A percentile compares a stretch with the other conserved stretches of the same genome.
phyloP scores from a whole-genome alignment of 2,113 vertebrate genomes.

The Callaeas wilsoni region DNA sequence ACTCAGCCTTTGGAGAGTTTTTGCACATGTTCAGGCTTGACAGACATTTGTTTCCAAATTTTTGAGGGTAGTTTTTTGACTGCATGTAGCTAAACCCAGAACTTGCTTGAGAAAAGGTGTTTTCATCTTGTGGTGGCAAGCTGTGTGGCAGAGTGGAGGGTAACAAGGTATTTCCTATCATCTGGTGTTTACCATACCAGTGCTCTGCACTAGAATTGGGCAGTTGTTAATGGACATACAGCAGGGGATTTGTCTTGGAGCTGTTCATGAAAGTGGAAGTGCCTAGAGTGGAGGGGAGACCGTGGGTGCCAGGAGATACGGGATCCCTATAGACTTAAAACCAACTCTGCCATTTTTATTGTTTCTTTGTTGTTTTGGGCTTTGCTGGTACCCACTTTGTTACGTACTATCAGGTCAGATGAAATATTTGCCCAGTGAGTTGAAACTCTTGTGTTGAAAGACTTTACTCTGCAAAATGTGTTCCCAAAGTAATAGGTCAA shows the following conservation, averaged over 20 bases:
- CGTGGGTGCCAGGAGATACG: accelerated
- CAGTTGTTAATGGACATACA: background rate
- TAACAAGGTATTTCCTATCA: background rate
- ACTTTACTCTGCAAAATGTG: background rate
- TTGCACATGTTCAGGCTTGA: background rate
- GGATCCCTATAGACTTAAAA: background rate
- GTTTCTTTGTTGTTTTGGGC: background rate
- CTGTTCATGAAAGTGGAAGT: background rate
- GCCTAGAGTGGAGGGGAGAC: background rate
- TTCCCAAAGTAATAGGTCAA: background rate
- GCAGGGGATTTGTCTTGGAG: background rate
- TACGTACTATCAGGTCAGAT: background rate
- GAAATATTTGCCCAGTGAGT: background rate
- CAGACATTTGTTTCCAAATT: background rate
- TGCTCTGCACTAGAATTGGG: background rate
- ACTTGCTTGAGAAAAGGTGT: background rate
- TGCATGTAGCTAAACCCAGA: background rate
- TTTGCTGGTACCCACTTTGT: background rate
- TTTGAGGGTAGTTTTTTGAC: background rate
- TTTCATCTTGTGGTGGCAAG: accelerated
- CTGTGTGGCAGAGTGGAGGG: background rate
- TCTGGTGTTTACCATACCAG: background rate
- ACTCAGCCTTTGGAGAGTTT: background rate
- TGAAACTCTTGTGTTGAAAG: background rate
- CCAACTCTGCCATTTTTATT: background rate